Evolutionary conservation across 2,888 invertebrate genomes (phyloP), one percentile per base, ranked within the genome.

Genomic region (Xanthia icteritia): DNA sequence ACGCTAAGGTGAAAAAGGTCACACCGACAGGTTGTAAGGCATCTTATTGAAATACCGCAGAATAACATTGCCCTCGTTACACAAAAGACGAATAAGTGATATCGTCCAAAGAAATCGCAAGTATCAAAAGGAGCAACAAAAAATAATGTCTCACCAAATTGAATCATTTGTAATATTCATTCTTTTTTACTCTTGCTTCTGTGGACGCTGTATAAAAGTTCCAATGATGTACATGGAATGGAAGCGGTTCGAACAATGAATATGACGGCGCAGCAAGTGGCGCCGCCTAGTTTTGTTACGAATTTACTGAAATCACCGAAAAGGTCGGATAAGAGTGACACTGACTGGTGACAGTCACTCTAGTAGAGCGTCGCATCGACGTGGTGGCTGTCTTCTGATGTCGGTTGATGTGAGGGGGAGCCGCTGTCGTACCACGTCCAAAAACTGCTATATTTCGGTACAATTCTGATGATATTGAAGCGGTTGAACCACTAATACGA

Each of bases 131-230:
- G 89, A 92, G 91, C 92, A 92, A 92, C 94, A 94, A 93, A 94
- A 94, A 94, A 94, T 94, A 94, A 94, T 93, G 94, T 93, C 93
- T 89, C 91, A 91, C 92, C 91, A 94, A 95, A 95, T 95, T 95
- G 94, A 94, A 95, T 94, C 94, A 94, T 95, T 95, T 95, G 94
- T 95, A 94, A 94, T 94, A 94, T 94, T 94, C 94, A 93, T 95
- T 94, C 93, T 92, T 94, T 93, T 93, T 93, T 93, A 92, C 92
- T 93, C 90, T 84, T 91, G 90, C 92, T 91, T 91, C 92, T 92
- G 92, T 89, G 91, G 92, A 92, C 89, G 92, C 82, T 91, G 93
- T 92, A 90, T 87, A 90, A 87, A 89, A 85, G 76, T 63, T 68
- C 31, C 88, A 61, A 27, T n/a, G 89, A 90, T 88, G 58, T 81